Evolutionary conservation across 1,140 invertebrate genomes (phyloP), one percentile per base, ranked within the genome.

Genomic region (Drosophila jambulina): DNA sequence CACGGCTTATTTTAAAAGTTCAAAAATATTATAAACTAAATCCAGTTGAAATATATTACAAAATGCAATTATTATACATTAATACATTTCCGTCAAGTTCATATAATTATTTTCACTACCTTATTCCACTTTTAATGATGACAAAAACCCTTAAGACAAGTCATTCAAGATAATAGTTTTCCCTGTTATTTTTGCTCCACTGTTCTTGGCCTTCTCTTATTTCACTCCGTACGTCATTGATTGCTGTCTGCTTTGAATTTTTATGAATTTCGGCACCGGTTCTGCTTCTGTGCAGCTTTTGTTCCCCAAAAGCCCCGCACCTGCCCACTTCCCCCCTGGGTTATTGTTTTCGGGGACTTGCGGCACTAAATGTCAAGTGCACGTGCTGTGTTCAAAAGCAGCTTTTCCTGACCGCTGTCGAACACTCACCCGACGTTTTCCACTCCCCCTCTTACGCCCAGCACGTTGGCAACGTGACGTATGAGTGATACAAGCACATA

Each of bases 281-380:
- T 51, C 21, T 23, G 53, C 32, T 29, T 23, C 9, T 29, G 19
- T 23, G 19, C 21, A 21, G 21, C 19, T 13, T 32, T 51, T 54
- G 45, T 45, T 27, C 46, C 46, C 34, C 65, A 34, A 51, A 71
- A 49, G 38, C 12, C n/a, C 21, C 38, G 46, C 38, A 46, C 61
- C 63, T 53, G 65, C 54, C n/a, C 38, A 38, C 25, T 27, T 8
- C 23, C 25, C 54, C 10, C 45, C 38, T n/a, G 43, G 71, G 65
- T 75, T 82, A 70, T 82, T 82, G 80, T 70, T 69, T 48, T 80
- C 45, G 57, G 36, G 27, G 46, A 71, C 49, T 75, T 86, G 79
- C 78, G 79, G 67, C 68, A 88, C 84, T 87, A 84, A 87, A 88
- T 88, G 83, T 87, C 84, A 88, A 88, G 83, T 87, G 77, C 84